These are phyloP conservation scores for Melanotaenia maccullochi DNA, from an alignment of 2,797 vertebrate species.

Conservation along the genomic window DNA sequence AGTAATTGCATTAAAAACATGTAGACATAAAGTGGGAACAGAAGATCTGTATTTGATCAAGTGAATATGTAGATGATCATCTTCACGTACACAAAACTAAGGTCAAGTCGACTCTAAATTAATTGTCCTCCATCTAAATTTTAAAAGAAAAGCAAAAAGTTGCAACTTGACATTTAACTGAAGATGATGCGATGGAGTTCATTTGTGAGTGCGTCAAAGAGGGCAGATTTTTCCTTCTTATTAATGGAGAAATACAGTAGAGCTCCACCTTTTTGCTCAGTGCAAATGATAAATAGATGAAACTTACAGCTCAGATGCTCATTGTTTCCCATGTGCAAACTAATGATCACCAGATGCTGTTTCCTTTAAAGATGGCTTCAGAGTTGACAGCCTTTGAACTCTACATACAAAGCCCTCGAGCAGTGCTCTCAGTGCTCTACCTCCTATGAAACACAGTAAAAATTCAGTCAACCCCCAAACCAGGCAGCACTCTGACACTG, in stretches of 20 bases:
- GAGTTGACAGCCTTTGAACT: slow-evolving; percentile 39
- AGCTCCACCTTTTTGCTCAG: slow-evolving; percentile 1
- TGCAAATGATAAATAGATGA: slow-evolving; percentile 1
- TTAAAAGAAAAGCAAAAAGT: not conserved
- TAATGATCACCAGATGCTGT: slow-evolving; percentile 31
- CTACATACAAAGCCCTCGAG: slow-evolving; percentile 23
- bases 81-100: not conserved
- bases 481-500: slow-evolving; percentile 17
- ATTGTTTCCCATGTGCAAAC: slow-evolving; percentile 15
- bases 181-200: not conserved
- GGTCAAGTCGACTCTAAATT: not conserved
- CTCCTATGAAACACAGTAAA: slow-evolving; percentile 23
- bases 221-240: not conserved
- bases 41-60: not conserved
- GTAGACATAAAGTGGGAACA: not conserved
- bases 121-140: not conserved
- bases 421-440: not conserved
- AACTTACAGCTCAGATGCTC: slow-evolving; percentile 15
- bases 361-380: slow-evolving; percentile 30
- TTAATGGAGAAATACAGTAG: not conserved
- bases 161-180: not conserved
- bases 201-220: not conserved
- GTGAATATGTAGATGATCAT: not conserved
- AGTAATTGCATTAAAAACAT: not conserved
- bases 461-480: slow-evolving; percentile 26